These are phyloP conservation scores for Steatornis caripensis DNA, from an alignment of 2,113 vertebrate species.

Conservation along the genomic window DNA sequence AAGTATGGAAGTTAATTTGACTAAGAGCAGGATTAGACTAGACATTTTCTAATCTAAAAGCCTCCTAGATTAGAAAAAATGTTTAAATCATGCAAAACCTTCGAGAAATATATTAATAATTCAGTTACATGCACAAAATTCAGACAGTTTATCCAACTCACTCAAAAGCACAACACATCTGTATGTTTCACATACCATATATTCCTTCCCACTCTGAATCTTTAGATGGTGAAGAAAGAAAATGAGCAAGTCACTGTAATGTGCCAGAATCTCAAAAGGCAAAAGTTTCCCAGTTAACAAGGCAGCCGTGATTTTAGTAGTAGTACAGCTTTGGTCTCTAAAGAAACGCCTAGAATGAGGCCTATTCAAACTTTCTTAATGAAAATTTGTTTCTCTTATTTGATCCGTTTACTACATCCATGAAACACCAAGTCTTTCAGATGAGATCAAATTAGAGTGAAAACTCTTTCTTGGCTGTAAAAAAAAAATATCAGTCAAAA, in stretches of 20 bases:
- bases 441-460: background rate
- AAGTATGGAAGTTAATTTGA: background rate
- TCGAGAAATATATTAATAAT: background rate
- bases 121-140: slow-evolving; percentile 20
- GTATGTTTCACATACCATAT: slow-evolving; percentile 53
- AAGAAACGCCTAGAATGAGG: background rate
- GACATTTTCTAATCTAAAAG: background rate
- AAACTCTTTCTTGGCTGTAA: background rate
- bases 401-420: rapidly evolving
- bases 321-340: background rate
- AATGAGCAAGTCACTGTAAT: slow-evolving; percentile 3
- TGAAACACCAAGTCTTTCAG: background rate
- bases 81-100: slow-evolving; percentile 19
- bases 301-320: background rate
- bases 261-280: background rate
- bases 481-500: background rate
- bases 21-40: background rate
- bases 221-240: slow-evolving; percentile 49
- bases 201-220: slow-evolving; percentile 66
- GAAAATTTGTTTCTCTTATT: background rate
- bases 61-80: background rate
- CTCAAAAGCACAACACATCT: slow-evolving; percentile 14
- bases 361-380: background rate
- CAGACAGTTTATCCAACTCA: background rate
- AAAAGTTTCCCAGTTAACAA: background rate